Conservation (phyloP, 2,113 vertebrate species). For the Natator depressus region DNA sequence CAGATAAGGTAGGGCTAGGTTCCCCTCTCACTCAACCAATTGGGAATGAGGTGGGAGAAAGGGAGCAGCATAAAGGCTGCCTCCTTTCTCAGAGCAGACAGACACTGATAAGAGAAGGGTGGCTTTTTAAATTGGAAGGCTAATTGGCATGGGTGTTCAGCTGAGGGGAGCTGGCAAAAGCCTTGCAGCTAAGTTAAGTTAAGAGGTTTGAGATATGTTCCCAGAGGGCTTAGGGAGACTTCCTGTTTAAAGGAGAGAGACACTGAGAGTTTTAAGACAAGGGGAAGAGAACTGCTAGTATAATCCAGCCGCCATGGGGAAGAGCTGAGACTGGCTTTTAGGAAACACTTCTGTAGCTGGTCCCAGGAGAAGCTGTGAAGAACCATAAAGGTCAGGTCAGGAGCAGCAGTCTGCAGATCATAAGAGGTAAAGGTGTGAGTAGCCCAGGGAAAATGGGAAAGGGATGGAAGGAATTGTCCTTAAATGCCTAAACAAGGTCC, state of each 20-base stretch:
- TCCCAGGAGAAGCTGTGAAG: too few species aligned
- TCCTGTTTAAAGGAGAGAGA: background rate
- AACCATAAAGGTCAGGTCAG: background rate
- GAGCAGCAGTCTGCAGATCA: background rate
- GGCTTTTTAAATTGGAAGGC: background rate
- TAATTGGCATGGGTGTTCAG: background rate
- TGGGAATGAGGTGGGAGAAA: background rate
- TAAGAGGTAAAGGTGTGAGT: background rate
- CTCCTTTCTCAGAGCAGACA: background rate
- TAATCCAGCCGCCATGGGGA: background rate
- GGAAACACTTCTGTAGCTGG: background rate
- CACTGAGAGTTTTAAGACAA: background rate
- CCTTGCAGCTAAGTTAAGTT: background rate
- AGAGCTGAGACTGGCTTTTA: background rate
- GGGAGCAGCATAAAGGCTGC: background rate
- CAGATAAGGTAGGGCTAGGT: background rate
- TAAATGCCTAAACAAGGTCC: too few species aligned
- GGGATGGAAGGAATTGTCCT: too few species aligned
- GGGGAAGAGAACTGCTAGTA: background rate
- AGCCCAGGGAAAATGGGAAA: too few species aligned
- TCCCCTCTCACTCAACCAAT: background rate
- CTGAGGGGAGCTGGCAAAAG: background rate
- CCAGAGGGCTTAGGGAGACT: background rate
- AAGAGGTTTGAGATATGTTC: background rate
- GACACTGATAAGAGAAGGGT: background rate